These are phyloP conservation scores for Cebidichthys violaceus DNA, from an alignment of 2,113 vertebrate species.

Conservation along the genomic window DNA sequence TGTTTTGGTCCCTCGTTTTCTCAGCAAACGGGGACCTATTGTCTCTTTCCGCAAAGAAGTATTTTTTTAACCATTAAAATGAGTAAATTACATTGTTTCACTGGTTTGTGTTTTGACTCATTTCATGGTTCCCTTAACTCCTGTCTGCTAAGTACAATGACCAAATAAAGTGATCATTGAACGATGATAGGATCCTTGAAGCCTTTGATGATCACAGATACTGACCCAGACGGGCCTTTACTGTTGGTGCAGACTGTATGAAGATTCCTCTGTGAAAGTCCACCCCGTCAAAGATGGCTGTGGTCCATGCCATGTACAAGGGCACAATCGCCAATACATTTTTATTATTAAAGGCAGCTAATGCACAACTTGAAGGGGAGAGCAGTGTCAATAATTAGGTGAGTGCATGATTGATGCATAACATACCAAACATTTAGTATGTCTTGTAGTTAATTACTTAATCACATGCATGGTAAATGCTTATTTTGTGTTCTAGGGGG, in stretches of 20 bases:
- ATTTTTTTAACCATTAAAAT: conserved; percentile 89
- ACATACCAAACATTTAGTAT: not conserved
- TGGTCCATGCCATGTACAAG: not conserved
- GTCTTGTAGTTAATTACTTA: not conserved
- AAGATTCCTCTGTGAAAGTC: not conserved
- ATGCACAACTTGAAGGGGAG: not conserved
- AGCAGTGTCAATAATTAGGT: not conserved
- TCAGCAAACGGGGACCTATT: conserved; percentile 67
- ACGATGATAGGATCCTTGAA: conserved; percentile 15
- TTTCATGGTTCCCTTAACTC: conserved; percentile 57
- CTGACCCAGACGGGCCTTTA: not conserved
- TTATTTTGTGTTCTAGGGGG: not conserved
- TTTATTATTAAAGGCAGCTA: not conserved
- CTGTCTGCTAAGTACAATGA: conserved; percentile 65
- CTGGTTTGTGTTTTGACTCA: conserved; percentile 59
- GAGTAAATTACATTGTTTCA: conserved; percentile 74
- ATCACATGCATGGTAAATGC: not conserved
- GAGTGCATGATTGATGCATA: not conserved
- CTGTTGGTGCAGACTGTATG: not conserved
- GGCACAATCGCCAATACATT: not conserved
- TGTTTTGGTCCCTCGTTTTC: conserved; percentile 75
- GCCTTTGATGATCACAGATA: not conserved
- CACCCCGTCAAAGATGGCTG: not conserved
- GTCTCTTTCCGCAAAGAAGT: conserved; percentile 85
- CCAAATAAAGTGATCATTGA: conserved; percentile 73